Conservation (phyloP, 2,888 invertebrate species). For the Ophion obscuratus region DNA sequence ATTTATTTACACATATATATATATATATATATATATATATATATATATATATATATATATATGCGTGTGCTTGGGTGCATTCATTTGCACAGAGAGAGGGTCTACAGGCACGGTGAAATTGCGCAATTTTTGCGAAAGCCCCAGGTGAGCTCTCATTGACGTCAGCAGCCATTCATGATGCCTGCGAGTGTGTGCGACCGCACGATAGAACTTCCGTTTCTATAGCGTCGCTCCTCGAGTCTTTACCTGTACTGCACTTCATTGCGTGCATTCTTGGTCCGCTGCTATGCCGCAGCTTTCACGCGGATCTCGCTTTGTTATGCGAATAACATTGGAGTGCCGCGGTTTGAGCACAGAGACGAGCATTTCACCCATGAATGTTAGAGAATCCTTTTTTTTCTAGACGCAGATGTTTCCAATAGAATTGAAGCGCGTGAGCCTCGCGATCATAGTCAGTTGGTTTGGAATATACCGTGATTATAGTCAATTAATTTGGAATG, state of each 20-base stretch:
- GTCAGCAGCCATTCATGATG: constrained; percentile 81
- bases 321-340: constrained; percentile 39
- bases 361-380: neutral
- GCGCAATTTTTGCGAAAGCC: constrained; percentile 81
- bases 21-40: constrained; percentile 9
- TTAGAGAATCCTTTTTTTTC: neutral
- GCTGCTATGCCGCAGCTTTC: constrained; percentile 77
- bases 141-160: constrained; percentile 76
- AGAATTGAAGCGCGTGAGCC: neutral
- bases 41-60: constrained; percentile 19
- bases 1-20: neutral
- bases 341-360: neutral
- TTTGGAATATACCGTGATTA: neutral
- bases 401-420: neutral
- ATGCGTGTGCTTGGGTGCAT: constrained; percentile 1
- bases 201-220: constrained; percentile 51
- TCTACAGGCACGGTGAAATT: constrained; percentile 78
- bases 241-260: constrained; percentile 17
- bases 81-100: neutral
- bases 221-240: constrained; percentile 12
- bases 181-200: constrained; percentile 45
- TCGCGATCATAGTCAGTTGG: neutral
- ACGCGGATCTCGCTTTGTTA: constrained; percentile 82
- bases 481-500: no score
- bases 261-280: constrained; percentile 12